These are phyloP conservation scores for Tauraco erythrolophus DNA, from an alignment of 2,113 vertebrate genomes.

Conservation along the genomic window DNA sequence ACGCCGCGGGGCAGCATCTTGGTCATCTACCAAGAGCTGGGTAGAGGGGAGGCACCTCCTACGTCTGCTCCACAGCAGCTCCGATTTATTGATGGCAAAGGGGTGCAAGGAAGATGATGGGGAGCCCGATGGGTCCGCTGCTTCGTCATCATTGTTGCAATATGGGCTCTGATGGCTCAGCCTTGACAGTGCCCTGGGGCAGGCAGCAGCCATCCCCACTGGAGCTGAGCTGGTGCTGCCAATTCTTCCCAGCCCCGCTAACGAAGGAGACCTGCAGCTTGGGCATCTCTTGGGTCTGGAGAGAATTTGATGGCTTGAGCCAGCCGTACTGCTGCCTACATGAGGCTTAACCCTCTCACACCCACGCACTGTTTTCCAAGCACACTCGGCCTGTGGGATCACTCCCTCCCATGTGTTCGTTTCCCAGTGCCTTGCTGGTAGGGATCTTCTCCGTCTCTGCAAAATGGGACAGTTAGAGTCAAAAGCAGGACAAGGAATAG, in stretches of 20 bases:
- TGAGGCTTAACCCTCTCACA: not conserved
- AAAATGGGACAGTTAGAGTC: not conserved
- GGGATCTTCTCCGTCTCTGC: not conserved
- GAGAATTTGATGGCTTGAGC: not conserved
- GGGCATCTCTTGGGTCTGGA: not conserved
- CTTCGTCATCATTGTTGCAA: not conserved
- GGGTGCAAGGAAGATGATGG: not conserved
- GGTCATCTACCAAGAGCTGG: not conserved
- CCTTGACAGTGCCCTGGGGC: not conserved
- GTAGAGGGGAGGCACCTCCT: not conserved
- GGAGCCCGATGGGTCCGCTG: not conserved
- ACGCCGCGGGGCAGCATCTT: no score
- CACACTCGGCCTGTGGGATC: not conserved
- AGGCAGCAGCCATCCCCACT: not conserved
- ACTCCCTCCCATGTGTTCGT: rapidly evolving
- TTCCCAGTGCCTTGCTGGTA: not conserved
- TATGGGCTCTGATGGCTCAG: not conserved
- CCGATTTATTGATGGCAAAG: rapidly evolving
- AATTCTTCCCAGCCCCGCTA: not conserved
- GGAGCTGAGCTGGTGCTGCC: not conserved
- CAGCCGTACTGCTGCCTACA: rapidly evolving
- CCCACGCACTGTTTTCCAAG: rapidly evolving
- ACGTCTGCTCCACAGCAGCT: rapidly evolving
- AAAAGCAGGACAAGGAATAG: not conserved
- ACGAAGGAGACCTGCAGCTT: not conserved